Base-by-base conservation (phyloP, 2,113 vertebrate species). In the Reinhardtius hippoglossoides region DNA sequence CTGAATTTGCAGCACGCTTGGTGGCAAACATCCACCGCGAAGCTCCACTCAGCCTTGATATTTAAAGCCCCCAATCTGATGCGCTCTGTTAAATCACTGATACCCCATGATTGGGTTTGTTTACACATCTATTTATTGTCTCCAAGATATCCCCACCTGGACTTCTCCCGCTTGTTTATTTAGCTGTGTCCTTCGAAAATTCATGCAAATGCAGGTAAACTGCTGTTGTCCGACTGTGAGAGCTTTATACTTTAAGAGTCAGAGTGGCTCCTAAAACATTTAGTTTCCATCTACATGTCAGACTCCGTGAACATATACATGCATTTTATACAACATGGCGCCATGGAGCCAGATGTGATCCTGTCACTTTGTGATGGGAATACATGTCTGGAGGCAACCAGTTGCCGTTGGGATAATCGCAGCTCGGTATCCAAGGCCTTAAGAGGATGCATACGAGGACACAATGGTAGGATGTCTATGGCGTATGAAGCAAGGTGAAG, bases 1-100 rank as follows among this genome's bases (percentile, higher is more conserved):
- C 77, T 83, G 76, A 85, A 77, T 85, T 71, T 81, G 81, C 80
- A 71, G 71, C 71, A 57, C 2, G 16, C 54, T 77, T 23, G 50
- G 61, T 65, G 67, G 83, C 72, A 86, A 86, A 86, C 76, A 78
- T 69, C 63, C 31, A 18, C 52, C 35, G 42, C 67, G 59, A 44
- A 42, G 64, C 59, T 75, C 64, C n/a, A 26, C 48, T 63, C 57
- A 69, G 76, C 48, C 60, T 44, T 35, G 61, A 72, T 59, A 20
- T 42, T 67, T 65, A 78, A 71, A 70, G 73, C 58, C 31, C 31
- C 5, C 16, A 9, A 24, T 81, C 50, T 66, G 50, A 78, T 44
- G 35, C 10, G 31, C 66, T 74, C 55, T 48, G 78, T 48, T 59
- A 55, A 80, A 68, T 76, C 61, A 20, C 48, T 44, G 60, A 79